Conservation (phyloP, 1,140 invertebrate genomes). For the Dreissena polymorpha region DNA sequence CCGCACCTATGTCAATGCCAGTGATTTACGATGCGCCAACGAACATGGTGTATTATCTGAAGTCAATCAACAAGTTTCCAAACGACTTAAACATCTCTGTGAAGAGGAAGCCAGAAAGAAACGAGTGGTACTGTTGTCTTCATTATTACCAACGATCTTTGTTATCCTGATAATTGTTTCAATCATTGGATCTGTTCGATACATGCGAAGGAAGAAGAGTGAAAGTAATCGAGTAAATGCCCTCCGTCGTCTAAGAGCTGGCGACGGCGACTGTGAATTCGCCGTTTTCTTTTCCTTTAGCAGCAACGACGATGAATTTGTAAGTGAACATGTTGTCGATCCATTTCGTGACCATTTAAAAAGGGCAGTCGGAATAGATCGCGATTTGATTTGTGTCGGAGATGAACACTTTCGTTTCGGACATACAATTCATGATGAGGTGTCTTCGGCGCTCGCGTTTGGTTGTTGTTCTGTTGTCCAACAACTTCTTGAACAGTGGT, state of each 20-base stretch:
- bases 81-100: neutral
- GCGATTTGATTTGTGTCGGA: slow-evolving; percentile 3
- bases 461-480: neutral
- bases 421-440: neutral
- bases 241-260: neutral
- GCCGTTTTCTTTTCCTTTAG: slow-evolving; percentile 13
- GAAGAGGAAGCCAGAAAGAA: neutral
- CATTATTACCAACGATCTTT: neutral
- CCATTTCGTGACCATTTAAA: neutral
- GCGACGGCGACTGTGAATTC: neutral
- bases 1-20: neutral
- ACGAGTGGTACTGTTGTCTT: neutral
- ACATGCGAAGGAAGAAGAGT: no score
- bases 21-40: neutral
- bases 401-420: slow-evolving; percentile 12
- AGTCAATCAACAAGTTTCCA: neutral
- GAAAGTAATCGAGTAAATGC: neutral
- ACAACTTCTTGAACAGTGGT: neutral
- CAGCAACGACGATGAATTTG: slow-evolving; percentile 15
- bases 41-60: neutral
- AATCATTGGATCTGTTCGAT: neutral
- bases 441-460: neutral
- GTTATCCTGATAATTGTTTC: neutral
- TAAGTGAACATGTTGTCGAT: neutral
- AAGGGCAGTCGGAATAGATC: neutral